Percentiles rank a stretch among this genome's conserved stretches.
These are phyloP conservation scores for Hyla sarda DNA, from an alignment of 2,113 vertebrate genomes.

Conservation along the genomic window DNA sequence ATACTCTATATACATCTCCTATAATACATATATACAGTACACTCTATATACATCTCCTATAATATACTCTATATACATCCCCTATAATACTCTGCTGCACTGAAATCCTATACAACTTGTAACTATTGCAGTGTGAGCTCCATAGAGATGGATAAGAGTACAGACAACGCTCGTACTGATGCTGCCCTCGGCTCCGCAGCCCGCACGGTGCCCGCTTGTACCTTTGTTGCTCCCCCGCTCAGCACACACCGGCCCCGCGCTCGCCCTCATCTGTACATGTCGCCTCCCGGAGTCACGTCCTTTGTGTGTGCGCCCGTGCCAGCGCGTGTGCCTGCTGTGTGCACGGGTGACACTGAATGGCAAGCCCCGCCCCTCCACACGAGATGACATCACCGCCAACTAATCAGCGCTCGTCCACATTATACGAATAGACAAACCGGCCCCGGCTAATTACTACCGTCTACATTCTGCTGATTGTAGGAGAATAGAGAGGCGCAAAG, in stretches of 20 bases:
- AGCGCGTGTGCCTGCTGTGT: conserved; percentile 44
- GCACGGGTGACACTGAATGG: conserved; percentile 47
- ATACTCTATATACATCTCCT: too few species aligned
- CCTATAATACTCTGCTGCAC: background rate
- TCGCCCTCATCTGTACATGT: conserved; percentile 44
- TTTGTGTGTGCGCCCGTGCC: conserved; percentile 51
- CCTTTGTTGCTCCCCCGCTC: conserved; percentile 44
- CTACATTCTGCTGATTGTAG: conserved; percentile 31
- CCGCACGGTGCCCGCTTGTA: too few species aligned
- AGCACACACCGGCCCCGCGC: background rate
- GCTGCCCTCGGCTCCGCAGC: too few species aligned
- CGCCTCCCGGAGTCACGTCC: conserved; percentile 31
- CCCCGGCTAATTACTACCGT: conserved; percentile 26
- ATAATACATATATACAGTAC: too few species aligned
- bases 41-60: too few species aligned
- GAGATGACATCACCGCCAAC: conserved; percentile 51
- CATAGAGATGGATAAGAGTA: too few species aligned
- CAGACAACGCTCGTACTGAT: too few species aligned
- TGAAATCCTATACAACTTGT: background rate
- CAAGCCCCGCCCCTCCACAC: background rate
- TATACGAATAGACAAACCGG: conserved; percentile 25
- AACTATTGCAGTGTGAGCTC: too few species aligned
- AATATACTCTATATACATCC: too few species aligned
- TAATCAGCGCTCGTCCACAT: conserved; percentile 24
- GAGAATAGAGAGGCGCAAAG: background rate